Base-by-base conservation (phyloP, 2,797 vertebrate genomes). In the Scomberomorus guttatus region DNA sequence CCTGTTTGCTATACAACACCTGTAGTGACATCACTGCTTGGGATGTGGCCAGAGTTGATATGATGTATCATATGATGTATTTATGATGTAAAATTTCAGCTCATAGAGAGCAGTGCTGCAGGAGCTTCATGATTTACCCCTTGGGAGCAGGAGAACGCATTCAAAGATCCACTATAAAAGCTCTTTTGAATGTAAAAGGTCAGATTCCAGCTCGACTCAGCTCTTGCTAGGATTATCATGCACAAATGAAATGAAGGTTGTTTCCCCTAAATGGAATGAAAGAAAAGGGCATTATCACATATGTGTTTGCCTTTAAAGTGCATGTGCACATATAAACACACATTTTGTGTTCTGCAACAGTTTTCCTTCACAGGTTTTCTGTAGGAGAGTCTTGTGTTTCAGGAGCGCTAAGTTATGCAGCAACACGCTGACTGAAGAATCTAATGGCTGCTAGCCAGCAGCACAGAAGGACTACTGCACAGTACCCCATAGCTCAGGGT, bases 401-500 rank as follows among this genome's bases (percentile, higher is more conserved):
- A 29, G 27, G 55, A 55, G 66, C 10, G 46, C 58, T 42, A 65
- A 66, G 46, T 81, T 71, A 50, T 79, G 63, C 75, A 75, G 80
- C 60, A 72, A 70, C 71, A 62, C 11, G 29, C 46, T 59, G 79
- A 64, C 48, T 65, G 67, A 81, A 80, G 22, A 79, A 76, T 59
- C 14, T 37, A 59, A 74, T 75, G 80, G 83, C 75, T 27, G 39
- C 18, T 13, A 9, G 80, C 78, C 81, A 87, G 76, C 60, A 51
- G 81, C 79, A 85, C 79, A 80, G 67, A 68, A 27, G 72, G 70
- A 64, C 50, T 14, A 18, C 15, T 70, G 65, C 34, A 54, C 72
- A 78, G 56, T 29, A 29, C 12, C 39, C n/a, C 39, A 77, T 42
- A 72, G 79, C 75, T 84, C 27, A 65, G 75, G 2, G 42, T 64